These are phyloP conservation scores for Phallusia fumigata DNA, from an alignment of 23 tunicate species.

Conservation along the genomic window DNA sequence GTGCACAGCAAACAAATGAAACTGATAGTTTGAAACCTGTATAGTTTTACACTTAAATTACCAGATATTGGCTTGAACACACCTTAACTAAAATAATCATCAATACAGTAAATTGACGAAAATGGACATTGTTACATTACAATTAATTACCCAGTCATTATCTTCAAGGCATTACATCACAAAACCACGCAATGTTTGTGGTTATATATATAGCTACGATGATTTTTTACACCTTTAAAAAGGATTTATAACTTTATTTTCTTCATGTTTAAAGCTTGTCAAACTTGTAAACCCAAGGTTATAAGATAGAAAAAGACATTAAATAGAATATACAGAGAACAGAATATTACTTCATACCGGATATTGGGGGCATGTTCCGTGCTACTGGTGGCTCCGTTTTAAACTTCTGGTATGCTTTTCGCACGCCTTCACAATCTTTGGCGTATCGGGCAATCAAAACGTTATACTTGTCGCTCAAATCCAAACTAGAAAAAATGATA, in stretches of 20 bases:
- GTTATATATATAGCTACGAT: too few relatives aligned
- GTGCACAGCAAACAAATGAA: background rate
- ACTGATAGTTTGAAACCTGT: background rate
- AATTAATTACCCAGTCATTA: too few relatives aligned
- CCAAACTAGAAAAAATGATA: slow-evolving; percentile 49
- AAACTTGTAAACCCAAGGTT: too few relatives aligned
- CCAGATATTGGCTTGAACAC: background rate
- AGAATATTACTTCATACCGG: slow-evolving; percentile 37
- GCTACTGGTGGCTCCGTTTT: slow-evolving; percentile 96
- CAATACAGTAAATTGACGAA: too few relatives aligned
- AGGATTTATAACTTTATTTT: too few relatives aligned
- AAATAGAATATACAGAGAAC: background rate
- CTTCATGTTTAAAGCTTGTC: too few relatives aligned
- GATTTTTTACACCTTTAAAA: too few relatives aligned
- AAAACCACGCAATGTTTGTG: too few relatives aligned
- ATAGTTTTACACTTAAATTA: background rate
- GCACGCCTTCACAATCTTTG: slow-evolving; percentile 79
- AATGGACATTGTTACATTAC: too few relatives aligned
- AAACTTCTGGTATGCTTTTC: slow-evolving; percentile 85
- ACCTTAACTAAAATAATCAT: too few relatives aligned
- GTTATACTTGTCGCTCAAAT: slow-evolving; percentile 72
- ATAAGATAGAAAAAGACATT: too few relatives aligned
- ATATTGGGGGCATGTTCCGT: slow-evolving; percentile 91
- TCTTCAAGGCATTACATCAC: too few relatives aligned
- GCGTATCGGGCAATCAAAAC: slow-evolving; percentile 64